Conservation (phyloP, 2,888 invertebrate genomes). For the Rhopalosiphum nymphaeae region DNA sequence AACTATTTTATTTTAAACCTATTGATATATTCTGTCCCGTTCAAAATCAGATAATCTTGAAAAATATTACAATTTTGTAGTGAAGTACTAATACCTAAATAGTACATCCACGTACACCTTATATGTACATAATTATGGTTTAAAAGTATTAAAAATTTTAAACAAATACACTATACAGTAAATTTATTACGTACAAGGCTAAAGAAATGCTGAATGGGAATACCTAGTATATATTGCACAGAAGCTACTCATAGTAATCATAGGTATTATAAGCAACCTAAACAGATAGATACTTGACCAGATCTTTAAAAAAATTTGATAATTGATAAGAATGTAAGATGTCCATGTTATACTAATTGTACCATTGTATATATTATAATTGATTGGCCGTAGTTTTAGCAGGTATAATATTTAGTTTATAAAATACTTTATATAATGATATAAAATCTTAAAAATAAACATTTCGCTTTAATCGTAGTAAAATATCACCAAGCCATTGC, state of each 20-base stretch:
- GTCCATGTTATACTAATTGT: background rate
- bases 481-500: background rate
- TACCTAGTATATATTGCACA: no score
- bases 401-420: background rate
- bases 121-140: background rate
- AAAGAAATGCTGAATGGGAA: no score
- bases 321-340: background rate
- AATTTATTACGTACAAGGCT: no score
- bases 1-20: background rate
- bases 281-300: background rate
- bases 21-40: background rate
- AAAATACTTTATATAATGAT: background rate
- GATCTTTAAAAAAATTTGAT: background rate
- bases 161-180: no score
- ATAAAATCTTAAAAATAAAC: background rate
- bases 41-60: background rate
- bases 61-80: background rate
- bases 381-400: background rate
- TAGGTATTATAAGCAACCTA: background rate
- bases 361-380: background rate
- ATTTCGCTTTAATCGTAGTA: background rate
- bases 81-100: background rate
- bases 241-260: no score
- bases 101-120: background rate
- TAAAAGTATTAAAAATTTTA: no score